Base-by-base conservation (phyloP, 2,113 vertebrate species). In the Rattus rattus region DNA sequence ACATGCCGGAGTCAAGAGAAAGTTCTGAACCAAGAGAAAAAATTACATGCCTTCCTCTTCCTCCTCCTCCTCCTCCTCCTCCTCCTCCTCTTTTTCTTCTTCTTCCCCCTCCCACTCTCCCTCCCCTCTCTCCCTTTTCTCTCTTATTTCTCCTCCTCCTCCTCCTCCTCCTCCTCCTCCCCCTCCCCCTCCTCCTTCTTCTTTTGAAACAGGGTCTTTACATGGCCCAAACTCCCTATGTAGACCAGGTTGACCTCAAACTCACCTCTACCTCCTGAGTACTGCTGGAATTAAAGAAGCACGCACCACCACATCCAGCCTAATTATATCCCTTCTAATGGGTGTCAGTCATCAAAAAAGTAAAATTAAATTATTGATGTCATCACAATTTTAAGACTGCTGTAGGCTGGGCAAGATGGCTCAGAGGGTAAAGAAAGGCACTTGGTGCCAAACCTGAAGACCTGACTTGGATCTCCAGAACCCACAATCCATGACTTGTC, bases 21-120 rank as follows among this genome's bases (percentile, higher is more conserved):
- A 88, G n/a, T 36, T 73, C 33, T 59, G 14, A 93, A 86, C 84
- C 84, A 90, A 73, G 22, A 73, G 22, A 73, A 90, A 93, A 96
- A 88, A 79, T 73, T 28, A 56, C 17, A 17, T 10, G 2, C 26
- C 22, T 19, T 73, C 16, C 20, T 7, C 5, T 3, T 36, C 33
- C 5, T 2, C 65, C 7, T 30, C 11, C 8, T 13, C 11, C 19
- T 24, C 24, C 30, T 30, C 13, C 43, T 30, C 13, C 7, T 47
- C 10, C 24, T 59, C 19, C 36, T 14, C 11, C 4, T 54, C 12
- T 20, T 2, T 13, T 19, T 81, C 36, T 13, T 3, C 6, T 19
- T 52, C 30, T 63, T 54, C 52, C 36, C 22, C 7, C 22, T 9
- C 17, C 30, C 12, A 1, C 4, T 19, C 3, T 7, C 54, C 14